Percentiles rank a stretch among this genome's conserved stretches.
These are phyloP conservation scores for Budorcas taxicolor DNA, from an alignment of 2,113 vertebrate genomes.

Conservation along the genomic window DNA sequence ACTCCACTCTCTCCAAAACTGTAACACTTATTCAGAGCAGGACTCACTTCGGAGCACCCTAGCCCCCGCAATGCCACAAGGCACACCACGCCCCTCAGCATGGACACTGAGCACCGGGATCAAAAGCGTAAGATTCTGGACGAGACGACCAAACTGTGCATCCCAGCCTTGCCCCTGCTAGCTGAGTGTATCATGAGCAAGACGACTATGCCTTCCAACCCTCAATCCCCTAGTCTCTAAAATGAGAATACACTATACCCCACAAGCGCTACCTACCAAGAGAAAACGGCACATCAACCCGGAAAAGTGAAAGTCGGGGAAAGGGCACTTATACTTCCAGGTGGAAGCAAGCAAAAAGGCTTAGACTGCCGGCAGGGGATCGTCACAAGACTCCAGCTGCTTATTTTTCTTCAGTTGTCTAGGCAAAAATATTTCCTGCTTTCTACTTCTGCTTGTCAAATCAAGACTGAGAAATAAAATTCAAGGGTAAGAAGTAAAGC, in stretches of 20 bases:
- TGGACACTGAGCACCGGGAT: no score
- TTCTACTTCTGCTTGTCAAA: not conserved
- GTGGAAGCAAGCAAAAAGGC: not conserved
- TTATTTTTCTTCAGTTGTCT: not conserved
- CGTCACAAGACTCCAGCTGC: not conserved
- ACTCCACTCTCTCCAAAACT: conserved; percentile 16
- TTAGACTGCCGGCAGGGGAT: not conserved
- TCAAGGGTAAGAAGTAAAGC: not conserved
- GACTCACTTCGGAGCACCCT: not conserved
- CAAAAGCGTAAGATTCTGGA: not conserved
- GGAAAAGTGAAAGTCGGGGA: not conserved
- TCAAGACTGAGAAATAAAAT: not conserved
- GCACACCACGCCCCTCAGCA: not conserved
- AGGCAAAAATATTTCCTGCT: not conserved
- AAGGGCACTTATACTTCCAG: not conserved
- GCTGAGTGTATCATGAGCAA: not conserved
- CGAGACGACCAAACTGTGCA: no score
- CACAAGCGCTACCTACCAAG: not conserved
- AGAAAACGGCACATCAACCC: not conserved
- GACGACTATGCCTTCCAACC: not conserved
- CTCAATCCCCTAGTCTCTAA: not conserved
- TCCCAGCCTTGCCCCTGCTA: not conserved
- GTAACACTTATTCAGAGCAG: not conserved
- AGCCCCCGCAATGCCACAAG: not conserved
- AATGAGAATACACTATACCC: not conserved